Conservation (phyloP, 2,888 invertebrate genomes). For the Ichneumon xanthorius region DNA sequence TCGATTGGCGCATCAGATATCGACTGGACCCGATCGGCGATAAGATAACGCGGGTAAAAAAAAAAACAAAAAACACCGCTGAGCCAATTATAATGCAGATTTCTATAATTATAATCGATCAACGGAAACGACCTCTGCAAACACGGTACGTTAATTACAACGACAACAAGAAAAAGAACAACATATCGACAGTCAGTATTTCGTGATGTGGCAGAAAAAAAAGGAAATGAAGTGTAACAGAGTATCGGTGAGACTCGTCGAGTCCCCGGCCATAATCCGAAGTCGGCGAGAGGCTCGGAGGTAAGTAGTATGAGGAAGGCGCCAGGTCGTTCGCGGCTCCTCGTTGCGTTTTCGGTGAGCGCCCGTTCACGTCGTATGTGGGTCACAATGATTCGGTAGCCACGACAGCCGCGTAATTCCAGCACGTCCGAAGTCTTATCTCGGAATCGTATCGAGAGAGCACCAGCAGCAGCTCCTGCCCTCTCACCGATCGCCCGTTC, state of each 20-base stretch:
- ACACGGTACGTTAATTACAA: constrained; percentile 26
- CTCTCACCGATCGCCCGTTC: constrained; percentile 66
- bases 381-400: constrained; percentile 82
- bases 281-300: constrained; percentile 20
- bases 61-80: background rate
- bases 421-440: constrained; percentile 73
- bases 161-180: constrained; percentile 8
- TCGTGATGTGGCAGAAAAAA: background rate
- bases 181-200: constrained; percentile 2
- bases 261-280: constrained; percentile 40
- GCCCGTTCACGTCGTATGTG: constrained; percentile 69
- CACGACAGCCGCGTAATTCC: constrained; percentile 75
- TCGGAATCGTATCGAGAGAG: constrained; percentile 70
- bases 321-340: constrained; percentile 58
- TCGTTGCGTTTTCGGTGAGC: constrained; percentile 59
- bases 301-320: constrained; percentile 63
- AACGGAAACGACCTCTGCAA: constrained; percentile 1
- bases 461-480: constrained; percentile 66
- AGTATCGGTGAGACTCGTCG: constrained; percentile 10
- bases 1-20: background rate
- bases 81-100: constrained; percentile 35
- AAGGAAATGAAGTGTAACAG: background rate
- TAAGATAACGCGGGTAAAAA: constrained; percentile 27
- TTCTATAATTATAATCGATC: background rate
- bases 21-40: constrained; percentile 15